Conservation (phyloP, 2,113 vertebrate species). For the Colossoma macropomum region DNA sequence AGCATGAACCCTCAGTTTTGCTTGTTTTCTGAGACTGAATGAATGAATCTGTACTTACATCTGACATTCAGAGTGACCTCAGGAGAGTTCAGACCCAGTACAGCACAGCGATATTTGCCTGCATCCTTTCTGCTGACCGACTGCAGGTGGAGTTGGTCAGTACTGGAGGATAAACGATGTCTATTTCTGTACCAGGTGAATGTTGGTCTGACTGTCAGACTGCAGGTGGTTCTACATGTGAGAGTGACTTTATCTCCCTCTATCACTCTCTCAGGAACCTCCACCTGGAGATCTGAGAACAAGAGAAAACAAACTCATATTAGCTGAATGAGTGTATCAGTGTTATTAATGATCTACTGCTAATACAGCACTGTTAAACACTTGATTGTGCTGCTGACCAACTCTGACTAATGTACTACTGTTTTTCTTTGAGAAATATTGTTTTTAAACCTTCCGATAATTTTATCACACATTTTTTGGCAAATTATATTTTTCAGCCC, state of each 20-base stretch:
- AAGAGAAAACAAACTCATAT: neutral
- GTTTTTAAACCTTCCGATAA: too few species aligned
- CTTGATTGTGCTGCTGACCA: too few species aligned
- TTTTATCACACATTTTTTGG: too few species aligned
- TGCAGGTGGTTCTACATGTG: conserved; percentile 35
- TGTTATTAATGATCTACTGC: too few species aligned
- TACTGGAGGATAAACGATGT: neutral
- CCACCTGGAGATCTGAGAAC: conserved; percentile 32
- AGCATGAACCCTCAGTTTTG: too few species aligned
- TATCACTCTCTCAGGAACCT: conserved; percentile 18
- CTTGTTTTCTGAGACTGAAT: too few species aligned
- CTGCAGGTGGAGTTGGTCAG: neutral
- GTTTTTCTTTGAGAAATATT: too few species aligned
- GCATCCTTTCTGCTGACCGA: neutral
- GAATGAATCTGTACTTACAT: conserved; percentile 12
- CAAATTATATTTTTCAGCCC: too few species aligned
- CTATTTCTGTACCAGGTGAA: conserved; percentile 24
- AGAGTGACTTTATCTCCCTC: conserved; percentile 27
- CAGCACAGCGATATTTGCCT: neutral
- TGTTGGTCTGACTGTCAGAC: neutral
- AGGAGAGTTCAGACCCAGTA: neutral
- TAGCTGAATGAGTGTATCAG: too few species aligned
- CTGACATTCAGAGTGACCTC: neutral
- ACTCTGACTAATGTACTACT: too few species aligned
- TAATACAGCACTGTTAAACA: too few species aligned